A percentile compares a stretch with the other conserved stretches of the same genome.
Evolutionary conservation across 2,797 vertebrate species (phyloP).

Genomic region (Neoniphon sammara): DNA sequence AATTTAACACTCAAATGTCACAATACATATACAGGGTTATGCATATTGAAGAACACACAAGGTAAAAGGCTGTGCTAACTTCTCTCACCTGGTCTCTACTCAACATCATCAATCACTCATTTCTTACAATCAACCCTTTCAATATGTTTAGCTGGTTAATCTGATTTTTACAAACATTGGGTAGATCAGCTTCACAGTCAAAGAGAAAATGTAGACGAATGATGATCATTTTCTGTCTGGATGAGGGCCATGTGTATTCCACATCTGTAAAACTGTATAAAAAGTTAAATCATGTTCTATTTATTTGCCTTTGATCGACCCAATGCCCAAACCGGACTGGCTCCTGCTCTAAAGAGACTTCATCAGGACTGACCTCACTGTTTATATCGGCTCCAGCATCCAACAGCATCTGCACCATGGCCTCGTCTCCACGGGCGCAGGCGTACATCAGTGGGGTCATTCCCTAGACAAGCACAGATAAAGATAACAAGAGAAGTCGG

Average conservation of each 20-base stretch:
- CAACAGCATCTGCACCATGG: constrained; percentile 99
- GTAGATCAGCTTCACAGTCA: background rate
- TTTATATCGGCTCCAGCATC: constrained; percentile 97
- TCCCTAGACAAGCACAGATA: constrained; percentile 57
- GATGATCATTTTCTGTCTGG: background rate
- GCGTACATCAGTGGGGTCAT: constrained; percentile 99
- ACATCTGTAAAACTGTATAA: background rate
- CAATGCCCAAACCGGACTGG: background rate
- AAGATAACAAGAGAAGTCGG: constrained; percentile 1
- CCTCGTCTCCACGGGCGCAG: constrained; percentile 96
- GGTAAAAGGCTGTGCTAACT: background rate
- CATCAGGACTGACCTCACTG: constrained; percentile 89
- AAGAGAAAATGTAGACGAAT: background rate
- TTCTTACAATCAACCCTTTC: background rate
- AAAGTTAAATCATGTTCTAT: background rate
- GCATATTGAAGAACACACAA: constrained; percentile 10
- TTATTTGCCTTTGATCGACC: constrained; percentile 16
- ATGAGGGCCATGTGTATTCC: background rate
- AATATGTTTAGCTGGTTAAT: too few relatives aligned
- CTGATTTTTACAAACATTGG: background rate
- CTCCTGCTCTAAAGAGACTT: constrained; percentile 31
- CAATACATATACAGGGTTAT: constrained; percentile 5
- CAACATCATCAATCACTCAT: background rate
- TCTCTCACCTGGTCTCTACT: background rate
- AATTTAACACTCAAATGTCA: background rate